A percentile compares a stretch with the other conserved stretches of the same genome.
Conservation (phyloP, 2,888 invertebrate genomes). For the Orchesellides sinensis region DNA sequence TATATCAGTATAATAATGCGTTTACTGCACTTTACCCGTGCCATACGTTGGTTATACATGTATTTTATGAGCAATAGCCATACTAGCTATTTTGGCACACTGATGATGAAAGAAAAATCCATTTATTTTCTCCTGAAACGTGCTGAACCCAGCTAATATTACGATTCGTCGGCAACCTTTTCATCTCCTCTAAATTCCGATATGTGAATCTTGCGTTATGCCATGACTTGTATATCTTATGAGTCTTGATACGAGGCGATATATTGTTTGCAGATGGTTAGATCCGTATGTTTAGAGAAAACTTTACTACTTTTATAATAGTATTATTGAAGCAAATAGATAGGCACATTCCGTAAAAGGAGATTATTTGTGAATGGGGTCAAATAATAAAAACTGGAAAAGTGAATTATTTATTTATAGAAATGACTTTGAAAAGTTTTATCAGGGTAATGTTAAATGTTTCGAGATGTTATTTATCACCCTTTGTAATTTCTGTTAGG, state of each 20-base stretch:
- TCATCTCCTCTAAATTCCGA: background rate
- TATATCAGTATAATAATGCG: too few species aligned
- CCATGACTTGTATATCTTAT: too few species aligned
- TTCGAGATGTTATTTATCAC: conserved; percentile 7
- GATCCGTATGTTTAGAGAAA: too few species aligned
- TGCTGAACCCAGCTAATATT: conserved; percentile 44
- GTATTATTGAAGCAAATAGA: background rate
- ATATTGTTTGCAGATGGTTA: background rate
- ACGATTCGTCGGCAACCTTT: conserved; percentile 42
- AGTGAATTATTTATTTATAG: background rate
- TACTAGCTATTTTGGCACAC: conserved; percentile 37
- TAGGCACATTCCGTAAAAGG: conserved; percentile 2
- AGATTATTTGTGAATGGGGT: background rate
- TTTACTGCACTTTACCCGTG: too few species aligned
- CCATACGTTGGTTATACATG: background rate
- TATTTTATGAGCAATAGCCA: conserved; percentile 19
- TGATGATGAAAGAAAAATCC: conserved; percentile 28
- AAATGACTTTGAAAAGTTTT: conserved; percentile 1
- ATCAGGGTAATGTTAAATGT: background rate
- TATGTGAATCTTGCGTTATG: background rate
- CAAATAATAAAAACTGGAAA: conserved; percentile 6
- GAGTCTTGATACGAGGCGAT: too few species aligned
- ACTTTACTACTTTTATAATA: background rate
- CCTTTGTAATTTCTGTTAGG: conserved; percentile 4
- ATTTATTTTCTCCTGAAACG: conserved; percentile 22